Evolutionary conservation across 1,140 invertebrate genomes (phyloP), one percentile per base, ranked within the genome.

Genomic region (Pemphigus obesinymphae): DNA sequence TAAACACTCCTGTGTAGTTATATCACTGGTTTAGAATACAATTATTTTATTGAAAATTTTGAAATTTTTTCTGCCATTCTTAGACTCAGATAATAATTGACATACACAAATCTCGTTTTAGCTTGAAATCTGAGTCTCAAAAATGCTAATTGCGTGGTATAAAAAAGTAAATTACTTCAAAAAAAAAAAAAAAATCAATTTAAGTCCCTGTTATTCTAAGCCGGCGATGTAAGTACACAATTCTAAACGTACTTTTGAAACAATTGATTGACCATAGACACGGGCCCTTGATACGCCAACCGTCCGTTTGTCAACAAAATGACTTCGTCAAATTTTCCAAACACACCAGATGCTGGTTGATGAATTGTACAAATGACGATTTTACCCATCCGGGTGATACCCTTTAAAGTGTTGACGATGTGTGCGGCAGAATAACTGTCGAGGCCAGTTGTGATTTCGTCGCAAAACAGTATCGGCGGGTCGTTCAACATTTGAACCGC

Each of bases 371-470:
- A 94, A 26, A 96, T 90, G 15, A 96, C 91, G 45, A 93, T 91
- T 88, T 93, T 94, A 58, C 90, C 93, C 72, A 88, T 89, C 68
- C 86, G 86, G 0, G 92, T 91, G 31, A 94, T 86, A 70, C 89
- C 87, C 84, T 90, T 87, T 61, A 96, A 88, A 0, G 92, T 91
- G 81, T 90, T 89, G 7, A 95, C 90, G 1, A 96, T 92, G 13
- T 90, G 88, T 37, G 90, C 90, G 1, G 95, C 94, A 82, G 90
- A 93, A 85, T 90, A 95, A 86, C 93, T 95, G 85, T 96, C 95
- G 23, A 96, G 86, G 0, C 94, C 94, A 0, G 93, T 97, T 0
- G 97, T 99, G 3, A 97, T 96, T 85, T 99, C 97, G 86, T 99
- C 97, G 86, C 97, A 96, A 87, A 99, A 98, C 82, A 99, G 87